Conservation (phyloP, 1,140 invertebrate genomes). For the Eulimnadia texana region DNA sequence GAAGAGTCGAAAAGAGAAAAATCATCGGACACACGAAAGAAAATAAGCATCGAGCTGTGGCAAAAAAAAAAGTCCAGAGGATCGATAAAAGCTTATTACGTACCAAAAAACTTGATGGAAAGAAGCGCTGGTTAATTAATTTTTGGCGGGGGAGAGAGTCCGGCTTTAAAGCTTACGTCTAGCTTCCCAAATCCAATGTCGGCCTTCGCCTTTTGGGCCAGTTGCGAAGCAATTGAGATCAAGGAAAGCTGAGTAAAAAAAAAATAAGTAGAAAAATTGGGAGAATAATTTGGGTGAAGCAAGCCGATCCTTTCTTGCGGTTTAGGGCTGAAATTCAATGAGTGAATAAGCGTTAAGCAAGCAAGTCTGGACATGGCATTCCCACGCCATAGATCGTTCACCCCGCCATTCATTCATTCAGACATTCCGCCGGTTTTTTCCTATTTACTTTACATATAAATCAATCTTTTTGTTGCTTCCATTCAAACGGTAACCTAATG, state of each 20-base stretch:
- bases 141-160: too few species aligned
- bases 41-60: background rate
- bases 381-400: background rate
- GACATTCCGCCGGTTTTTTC: background rate
- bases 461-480: background rate
- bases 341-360: too few species aligned
- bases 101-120: background rate
- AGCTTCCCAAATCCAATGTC: too few species aligned
- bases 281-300: background rate
- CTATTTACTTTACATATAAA: background rate
- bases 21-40: background rate
- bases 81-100: background rate
- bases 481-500: too few species aligned
- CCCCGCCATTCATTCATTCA: background rate
- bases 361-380: background rate
- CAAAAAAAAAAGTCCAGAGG: background rate
- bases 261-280: background rate
- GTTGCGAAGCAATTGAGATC: background rate
- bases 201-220: too few species aligned
- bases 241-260: background rate
- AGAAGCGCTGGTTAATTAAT: background rate
- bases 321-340: background rate
- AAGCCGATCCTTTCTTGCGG: background rate
- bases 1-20: background rate
- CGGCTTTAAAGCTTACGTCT: too few species aligned